These are phyloP conservation scores for Artibeus jamaicensis DNA, from an alignment of 2,797 vertebrate genomes.

Conservation along the genomic window DNA sequence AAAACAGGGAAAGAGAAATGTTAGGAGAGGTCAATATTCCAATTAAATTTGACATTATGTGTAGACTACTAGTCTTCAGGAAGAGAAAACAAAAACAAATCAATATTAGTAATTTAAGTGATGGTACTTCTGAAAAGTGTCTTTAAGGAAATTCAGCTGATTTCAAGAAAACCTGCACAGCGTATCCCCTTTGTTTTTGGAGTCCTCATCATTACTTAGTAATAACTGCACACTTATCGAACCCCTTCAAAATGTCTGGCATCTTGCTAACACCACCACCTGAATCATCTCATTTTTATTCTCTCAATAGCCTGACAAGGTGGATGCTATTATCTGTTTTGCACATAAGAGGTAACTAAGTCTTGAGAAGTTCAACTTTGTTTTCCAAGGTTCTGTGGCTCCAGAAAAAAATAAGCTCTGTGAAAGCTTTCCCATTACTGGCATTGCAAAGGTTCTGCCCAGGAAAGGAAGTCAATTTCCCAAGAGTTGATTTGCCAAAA, in stretches of 20 bases:
- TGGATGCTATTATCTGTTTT: neutral
- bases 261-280: neutral
- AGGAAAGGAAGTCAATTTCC: neutral
- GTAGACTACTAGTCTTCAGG: neutral
- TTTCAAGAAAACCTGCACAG: neutral
- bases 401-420: neutral
- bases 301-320: neutral
- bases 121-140: neutral
- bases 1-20: slow-evolving; percentile 30
- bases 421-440: neutral
- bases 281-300: slow-evolving; percentile 33
- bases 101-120: neutral
- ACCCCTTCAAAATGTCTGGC: neutral
- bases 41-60: neutral
- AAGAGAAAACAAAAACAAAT: slow-evolving; percentile 15
- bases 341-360: neutral
- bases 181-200: neutral
- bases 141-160: slow-evolving; percentile 12
- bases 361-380: slow-evolving; percentile 6
- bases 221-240: neutral
- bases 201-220: neutral
- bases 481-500: neutral
- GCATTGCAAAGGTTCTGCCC: neutral
- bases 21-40: neutral
- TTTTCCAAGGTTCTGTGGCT: neutral